A percentile compares a stretch with the other conserved stretches of the same genome.
phyloP scores from a whole-genome alignment of 2,888 invertebrate species.

The Abrostola triplasia region DNA sequence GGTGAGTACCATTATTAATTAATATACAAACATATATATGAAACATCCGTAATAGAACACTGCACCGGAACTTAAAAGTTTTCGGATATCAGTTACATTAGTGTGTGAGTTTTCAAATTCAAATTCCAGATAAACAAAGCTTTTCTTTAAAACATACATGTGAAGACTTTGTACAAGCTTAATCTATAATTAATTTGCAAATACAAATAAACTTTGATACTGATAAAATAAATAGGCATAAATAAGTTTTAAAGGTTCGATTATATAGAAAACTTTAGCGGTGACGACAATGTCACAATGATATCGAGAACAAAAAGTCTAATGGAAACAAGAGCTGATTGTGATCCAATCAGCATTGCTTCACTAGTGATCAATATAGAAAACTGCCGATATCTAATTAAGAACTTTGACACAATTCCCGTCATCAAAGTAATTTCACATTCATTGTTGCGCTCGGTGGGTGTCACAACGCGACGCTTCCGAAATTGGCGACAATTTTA shows the following conservation, averaged over 20 bases:
- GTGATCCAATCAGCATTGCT: conserved; percentile 30
- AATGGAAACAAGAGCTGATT: conserved; percentile 26
- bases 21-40: conserved; percentile 16
- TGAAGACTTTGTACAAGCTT: too few relatives aligned
- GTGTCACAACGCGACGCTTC: background rate
- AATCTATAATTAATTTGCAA: too few relatives aligned
- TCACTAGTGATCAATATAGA: conserved; percentile 30
- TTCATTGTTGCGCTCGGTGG: conserved; percentile 35
- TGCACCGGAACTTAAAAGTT: conserved; percentile 18
- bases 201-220: too few relatives aligned
- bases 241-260: conserved; percentile 1
- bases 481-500: too few relatives aligned
- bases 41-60: conserved; percentile 10
- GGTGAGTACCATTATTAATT: conserved; percentile 75
- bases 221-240: conserved; percentile 9
- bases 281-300: conserved; percentile 24
- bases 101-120: background rate
- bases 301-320: conserved; percentile 5
- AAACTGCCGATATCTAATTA: conserved; percentile 33
- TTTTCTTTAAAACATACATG: too few relatives aligned
- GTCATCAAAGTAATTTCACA: conserved; percentile 31
- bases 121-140: background rate
- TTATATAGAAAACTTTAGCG: conserved; percentile 16
- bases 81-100: conserved; percentile 14
- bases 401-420: conserved; percentile 37